Evolutionary conservation across 2,888 invertebrate genomes (phyloP).

Genomic region (Fissipunctia ypsillon): DNA sequence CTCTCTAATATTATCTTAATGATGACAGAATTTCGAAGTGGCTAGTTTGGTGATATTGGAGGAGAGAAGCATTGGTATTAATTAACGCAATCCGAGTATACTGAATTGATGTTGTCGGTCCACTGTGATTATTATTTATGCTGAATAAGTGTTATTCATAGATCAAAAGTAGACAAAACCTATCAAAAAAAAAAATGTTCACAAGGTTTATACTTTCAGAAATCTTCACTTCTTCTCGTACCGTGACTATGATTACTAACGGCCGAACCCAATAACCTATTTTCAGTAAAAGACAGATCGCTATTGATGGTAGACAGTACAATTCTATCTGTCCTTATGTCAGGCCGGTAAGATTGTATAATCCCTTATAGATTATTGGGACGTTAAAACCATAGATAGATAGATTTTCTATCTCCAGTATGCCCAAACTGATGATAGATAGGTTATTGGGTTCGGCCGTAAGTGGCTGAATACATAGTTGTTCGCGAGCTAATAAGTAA

Average conservation of each 20-base stretch:
- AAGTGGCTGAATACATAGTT: no score
- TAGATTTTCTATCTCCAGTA: no score
- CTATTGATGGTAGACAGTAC: no score
- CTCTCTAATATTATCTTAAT: slow-evolving; percentile 37
- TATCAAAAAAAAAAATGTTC: neutral
- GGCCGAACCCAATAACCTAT: no score
- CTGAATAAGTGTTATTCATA: neutral
- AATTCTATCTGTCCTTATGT: no score
- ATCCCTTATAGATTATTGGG: no score
- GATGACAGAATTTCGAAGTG: slow-evolving; percentile 11
- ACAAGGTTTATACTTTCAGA: neutral
- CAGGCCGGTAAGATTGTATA: no score
- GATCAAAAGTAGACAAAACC: neutral
- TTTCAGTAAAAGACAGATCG: no score
- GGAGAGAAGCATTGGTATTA: neutral
- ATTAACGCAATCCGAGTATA: neutral
- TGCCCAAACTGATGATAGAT: no score
- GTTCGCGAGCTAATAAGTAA: neutral
- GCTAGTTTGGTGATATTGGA: neutral
- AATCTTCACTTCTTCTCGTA: neutral
- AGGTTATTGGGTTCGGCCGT: no score
- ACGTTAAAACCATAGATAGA: no score
- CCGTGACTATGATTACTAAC: no score
- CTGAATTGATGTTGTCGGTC: neutral
- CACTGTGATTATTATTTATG: neutral